phyloP scores from a whole-genome alignment of 2,888 invertebrate genomes.

The Folsomia candida region DNA sequence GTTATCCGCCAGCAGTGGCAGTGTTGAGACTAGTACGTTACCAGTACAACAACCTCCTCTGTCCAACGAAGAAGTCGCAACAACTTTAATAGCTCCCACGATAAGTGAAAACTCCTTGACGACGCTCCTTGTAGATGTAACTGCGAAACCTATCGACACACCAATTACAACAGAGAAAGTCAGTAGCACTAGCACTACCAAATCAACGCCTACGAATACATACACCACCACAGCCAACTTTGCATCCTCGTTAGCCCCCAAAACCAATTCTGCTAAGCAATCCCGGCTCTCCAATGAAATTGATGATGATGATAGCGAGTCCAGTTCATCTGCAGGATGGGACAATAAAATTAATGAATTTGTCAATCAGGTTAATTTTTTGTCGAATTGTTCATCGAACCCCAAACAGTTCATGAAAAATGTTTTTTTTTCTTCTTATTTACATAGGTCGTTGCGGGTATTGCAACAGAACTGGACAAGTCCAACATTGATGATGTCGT shows the following conservation, averaged over 20 bases:
- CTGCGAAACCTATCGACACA: neutral
- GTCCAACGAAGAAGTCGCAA: neutral
- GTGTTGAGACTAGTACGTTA: neutral
- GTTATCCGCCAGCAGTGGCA: neutral
- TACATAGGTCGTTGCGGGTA: constrained; percentile 33
- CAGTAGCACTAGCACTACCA: neutral
- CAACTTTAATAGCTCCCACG: neutral
- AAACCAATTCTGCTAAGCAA: neutral
- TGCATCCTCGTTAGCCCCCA: neutral
- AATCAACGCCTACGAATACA: neutral
- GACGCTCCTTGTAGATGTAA: neutral
- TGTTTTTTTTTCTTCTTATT: neutral
- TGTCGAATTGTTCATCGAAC: too few species aligned
- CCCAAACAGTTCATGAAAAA: neutral
- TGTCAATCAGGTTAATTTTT: constrained; percentile 27
- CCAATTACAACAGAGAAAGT: neutral
- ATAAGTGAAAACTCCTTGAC: neutral
- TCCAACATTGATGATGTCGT: constrained; percentile 30
- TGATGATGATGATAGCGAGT: neutral
- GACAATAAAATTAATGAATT: constrained; percentile 34
- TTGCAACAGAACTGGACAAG: constrained; percentile 32
- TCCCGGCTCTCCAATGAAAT: neutral
- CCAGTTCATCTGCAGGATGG: constrained; percentile 16
- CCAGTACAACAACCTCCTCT: neutral
- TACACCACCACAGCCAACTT: neutral